phyloP scores from a whole-genome alignment of 2,797 vertebrate genomes.

The Scolopax rusticola region DNA sequence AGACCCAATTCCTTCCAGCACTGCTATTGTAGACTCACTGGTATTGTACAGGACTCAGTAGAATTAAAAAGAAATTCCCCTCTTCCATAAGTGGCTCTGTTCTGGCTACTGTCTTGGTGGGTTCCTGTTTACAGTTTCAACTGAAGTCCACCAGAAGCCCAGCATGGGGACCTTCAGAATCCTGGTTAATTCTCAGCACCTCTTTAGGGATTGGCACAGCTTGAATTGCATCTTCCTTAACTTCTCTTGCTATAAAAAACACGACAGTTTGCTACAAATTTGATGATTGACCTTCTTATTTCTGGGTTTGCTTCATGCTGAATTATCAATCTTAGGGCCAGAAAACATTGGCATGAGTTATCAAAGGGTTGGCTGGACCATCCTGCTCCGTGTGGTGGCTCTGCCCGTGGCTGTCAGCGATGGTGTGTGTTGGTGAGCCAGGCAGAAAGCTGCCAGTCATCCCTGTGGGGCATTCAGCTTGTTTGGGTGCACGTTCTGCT shows the following conservation, averaged over 20 bases:
- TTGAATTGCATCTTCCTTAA: neutral
- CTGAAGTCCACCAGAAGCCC: neutral
- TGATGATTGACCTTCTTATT: neutral
- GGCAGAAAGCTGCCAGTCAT: neutral
- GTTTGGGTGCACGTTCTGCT: neutral
- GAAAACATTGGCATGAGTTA: neutral
- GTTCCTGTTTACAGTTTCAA: neutral
- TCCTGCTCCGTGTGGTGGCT: accelerated
- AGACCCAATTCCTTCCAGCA: neutral
- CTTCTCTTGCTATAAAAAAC: neutral
- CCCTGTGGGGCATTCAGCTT: neutral
- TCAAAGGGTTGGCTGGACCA: neutral
- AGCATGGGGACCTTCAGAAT: neutral
- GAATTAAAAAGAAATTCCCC: neutral
- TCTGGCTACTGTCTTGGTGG: neutral
- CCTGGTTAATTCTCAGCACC: neutral
- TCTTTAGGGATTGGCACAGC: neutral
- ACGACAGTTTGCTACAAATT: neutral
- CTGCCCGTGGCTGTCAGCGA: neutral
- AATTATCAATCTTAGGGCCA: neutral
- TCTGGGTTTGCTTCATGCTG: neutral
- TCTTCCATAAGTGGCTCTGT: neutral
- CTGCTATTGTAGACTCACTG: neutral
- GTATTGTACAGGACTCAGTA: neutral
- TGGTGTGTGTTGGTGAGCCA: neutral